These are phyloP conservation scores for Etheostoma cragini DNA, from an alignment of 2,113 vertebrate genomes.

Conservation along the genomic window DNA sequence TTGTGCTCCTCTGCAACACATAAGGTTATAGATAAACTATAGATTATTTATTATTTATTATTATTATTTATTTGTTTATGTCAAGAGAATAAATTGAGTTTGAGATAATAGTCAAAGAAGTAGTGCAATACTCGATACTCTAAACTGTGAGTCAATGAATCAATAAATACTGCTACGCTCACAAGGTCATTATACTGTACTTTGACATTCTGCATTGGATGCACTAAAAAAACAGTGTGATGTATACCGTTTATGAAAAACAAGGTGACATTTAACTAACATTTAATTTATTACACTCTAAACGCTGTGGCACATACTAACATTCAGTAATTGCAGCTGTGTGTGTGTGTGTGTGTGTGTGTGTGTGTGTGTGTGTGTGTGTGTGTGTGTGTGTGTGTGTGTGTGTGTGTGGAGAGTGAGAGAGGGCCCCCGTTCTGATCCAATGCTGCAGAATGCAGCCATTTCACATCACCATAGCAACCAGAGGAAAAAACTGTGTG, in stretches of 20 bases:
- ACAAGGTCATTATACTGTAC: conserved; percentile 11
- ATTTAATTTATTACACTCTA: conserved; percentile 21
- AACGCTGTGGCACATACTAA: background rate
- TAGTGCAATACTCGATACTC: background rate
- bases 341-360: conserved; percentile 8
- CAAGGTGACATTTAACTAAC: conserved; percentile 40
- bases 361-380: background rate
- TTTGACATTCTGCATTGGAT: background rate
- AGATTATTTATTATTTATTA: background rate
- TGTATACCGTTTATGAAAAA: conserved; percentile 12
- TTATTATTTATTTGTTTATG: background rate
- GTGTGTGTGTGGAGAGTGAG: background rate
- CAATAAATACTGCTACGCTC: background rate
- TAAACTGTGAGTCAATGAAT: conserved; percentile 5
- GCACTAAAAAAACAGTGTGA: background rate
- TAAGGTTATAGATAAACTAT: background rate
- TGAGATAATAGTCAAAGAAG: background rate
- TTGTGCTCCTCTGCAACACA: background rate
- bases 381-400: conserved; percentile 9
- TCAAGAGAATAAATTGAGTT: background rate
- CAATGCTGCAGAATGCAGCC: conserved; percentile 71
- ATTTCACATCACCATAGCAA: conserved; percentile 84
- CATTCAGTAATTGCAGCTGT: conserved; percentile 24
- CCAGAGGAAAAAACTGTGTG: conserved; percentile 55
- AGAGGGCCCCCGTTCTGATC: conserved; percentile 42